Evolutionary conservation across 2,113 vertebrate genomes (phyloP), one percentile per base, ranked within the genome.

Genomic region (rat (Rattus norvegicus)): DNA sequence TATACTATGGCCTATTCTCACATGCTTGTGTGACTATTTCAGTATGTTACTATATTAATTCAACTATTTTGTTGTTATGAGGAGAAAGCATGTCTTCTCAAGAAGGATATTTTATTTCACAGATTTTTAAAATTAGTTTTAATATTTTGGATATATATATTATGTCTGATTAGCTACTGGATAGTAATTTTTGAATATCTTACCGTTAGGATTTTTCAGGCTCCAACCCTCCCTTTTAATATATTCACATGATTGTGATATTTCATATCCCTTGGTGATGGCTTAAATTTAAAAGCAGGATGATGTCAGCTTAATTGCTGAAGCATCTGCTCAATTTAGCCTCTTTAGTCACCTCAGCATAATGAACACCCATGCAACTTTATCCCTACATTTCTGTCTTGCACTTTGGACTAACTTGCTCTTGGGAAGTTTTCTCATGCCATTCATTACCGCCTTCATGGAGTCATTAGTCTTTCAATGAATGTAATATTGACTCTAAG

Each of bases 191-290:
- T 17, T 70, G 20, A 33, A 9, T 65, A 47, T 47, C 33, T 56
- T 0, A 3, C 2, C n/a, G 3, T 20, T 69, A 39, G 17, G 1
- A 52, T 1, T 39, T n/a, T 30, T 83, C 24, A 56, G 24, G 54
- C 1, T 10, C 1, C 2, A 14, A 1, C 1, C 11, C 12, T 85
- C 5, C 0, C 2, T n/a, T 39, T 47, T 11, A 6, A 28, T 7
- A 22, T 70, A 69, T 43, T 30, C 2, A 20, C 22, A 10, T 5
- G 52, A 17, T 4, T 52, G 39, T 28, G 12, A 28, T n/a, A 19
- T 28, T 26, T 2, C 11, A 1, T 10, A 43, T 59, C 26, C 20
- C 7, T 67, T 36, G 39, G 1, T 22, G 1, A 6, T 65, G 20
- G 20, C 13, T 75, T 16, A 91, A 28, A 47, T 43, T 43, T 92